These are phyloP conservation scores for Tanytarsus gracilentus DNA, from an alignment of 2,888 invertebrate species.

Conservation along the genomic window DNA sequence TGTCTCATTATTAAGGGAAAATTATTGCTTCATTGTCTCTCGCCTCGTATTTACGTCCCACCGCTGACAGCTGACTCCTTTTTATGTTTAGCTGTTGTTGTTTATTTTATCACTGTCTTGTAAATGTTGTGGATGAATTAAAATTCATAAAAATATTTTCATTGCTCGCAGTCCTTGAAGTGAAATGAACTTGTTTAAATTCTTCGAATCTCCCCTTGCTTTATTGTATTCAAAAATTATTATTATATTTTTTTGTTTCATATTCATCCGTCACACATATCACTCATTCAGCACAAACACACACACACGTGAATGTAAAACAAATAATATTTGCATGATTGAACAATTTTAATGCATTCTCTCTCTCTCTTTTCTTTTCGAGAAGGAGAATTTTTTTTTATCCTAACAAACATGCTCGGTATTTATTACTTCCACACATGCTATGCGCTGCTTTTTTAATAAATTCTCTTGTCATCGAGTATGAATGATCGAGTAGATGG, in stretches of 20 bases:
- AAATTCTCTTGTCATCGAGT: not conserved
- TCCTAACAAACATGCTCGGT: not conserved
- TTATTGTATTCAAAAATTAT: not conserved
- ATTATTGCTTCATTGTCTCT: constrained; percentile 27
- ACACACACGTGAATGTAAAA: not conserved
- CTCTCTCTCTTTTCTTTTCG: no score
- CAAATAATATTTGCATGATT: constrained; percentile 26
- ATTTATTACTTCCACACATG: constrained; percentile 28
- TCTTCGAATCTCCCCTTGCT: not conserved
- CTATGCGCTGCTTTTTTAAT: constrained; percentile 4
- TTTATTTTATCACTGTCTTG: constrained; percentile 19
- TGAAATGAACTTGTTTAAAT: no score
- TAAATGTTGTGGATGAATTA: no score
- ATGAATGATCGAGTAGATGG: not conserved
- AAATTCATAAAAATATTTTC: no score
- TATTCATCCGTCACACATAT: constrained; percentile 11
- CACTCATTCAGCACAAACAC: not conserved
- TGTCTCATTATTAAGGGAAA: constrained; percentile 29
- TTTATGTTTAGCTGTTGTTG: not conserved
- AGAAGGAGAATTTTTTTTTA: constrained; percentile 14
- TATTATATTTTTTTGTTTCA: not conserved
- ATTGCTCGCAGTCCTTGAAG: no score
- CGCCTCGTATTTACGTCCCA: not conserved
- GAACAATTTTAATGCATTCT: constrained; percentile 27
- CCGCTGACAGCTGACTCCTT: constrained; percentile 27